Conservation (phyloP, 2,888 invertebrate species). For the Perizoma affinitatum region DNA sequence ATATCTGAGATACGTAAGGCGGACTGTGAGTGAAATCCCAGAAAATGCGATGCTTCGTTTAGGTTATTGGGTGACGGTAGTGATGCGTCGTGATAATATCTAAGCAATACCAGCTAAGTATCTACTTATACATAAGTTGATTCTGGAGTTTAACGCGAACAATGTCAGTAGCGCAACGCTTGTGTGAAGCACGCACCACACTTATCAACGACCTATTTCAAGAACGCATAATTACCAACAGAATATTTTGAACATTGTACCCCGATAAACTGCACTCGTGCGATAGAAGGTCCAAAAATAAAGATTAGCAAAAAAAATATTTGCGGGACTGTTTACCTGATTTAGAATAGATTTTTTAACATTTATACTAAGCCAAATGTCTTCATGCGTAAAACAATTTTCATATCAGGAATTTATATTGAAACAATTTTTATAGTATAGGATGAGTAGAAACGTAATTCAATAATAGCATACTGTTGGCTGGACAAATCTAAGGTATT, state of each 20-base stretch:
- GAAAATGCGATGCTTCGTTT: neutral
- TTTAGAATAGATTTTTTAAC: too few relatives aligned
- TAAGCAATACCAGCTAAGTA: slow-evolving; percentile 10
- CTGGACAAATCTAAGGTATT: slow-evolving; percentile 11
- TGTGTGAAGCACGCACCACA: slow-evolving; percentile 46
- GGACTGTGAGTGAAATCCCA: too few relatives aligned
- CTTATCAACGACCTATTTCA: slow-evolving; percentile 62
- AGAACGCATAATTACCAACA: slow-evolving; percentile 54
- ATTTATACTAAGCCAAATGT: too few relatives aligned
- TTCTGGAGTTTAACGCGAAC: slow-evolving; percentile 27
- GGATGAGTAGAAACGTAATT: too few relatives aligned
- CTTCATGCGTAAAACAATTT: too few relatives aligned
- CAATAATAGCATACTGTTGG: neutral
- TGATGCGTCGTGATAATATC: slow-evolving; percentile 12
- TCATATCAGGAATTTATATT: too few relatives aligned
- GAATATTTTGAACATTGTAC: slow-evolving; percentile 44
- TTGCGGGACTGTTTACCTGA: too few relatives aligned
- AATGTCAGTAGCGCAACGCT: slow-evolving; percentile 36
- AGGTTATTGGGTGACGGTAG: neutral
- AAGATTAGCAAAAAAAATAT: too few relatives aligned
- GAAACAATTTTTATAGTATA: too few relatives aligned
- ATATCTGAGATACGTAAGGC: neutral
- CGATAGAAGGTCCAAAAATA: slow-evolving; percentile 10
- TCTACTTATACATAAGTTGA: slow-evolving; percentile 28
- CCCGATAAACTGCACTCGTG: slow-evolving; percentile 44